A percentile compares a stretch with the other conserved stretches of the same genome.
Conservation (phyloP, 2,113 vertebrate genomes). For the Origma solitaria region DNA sequence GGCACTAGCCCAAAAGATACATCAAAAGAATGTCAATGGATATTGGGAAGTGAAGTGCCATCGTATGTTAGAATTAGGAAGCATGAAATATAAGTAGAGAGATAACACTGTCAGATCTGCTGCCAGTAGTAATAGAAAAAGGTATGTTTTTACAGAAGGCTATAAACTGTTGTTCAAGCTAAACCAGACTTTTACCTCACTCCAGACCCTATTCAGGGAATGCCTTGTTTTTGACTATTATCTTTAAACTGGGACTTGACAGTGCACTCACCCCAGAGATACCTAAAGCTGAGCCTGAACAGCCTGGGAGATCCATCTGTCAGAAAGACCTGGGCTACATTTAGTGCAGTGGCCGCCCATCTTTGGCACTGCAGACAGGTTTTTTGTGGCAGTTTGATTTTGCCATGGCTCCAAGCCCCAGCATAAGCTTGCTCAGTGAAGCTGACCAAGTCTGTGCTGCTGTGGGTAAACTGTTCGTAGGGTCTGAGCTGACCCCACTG, state of each 20-base stretch:
- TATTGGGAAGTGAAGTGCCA: conserved; percentile 51
- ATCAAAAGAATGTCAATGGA: conserved; percentile 61
- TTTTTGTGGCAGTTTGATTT: not conserved
- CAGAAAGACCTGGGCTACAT: not conserved
- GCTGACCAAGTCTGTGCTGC: not conserved
- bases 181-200: not conserved
- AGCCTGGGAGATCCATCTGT: not conserved
- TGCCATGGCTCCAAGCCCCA: not conserved
- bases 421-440: not conserved
- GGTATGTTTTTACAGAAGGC: not conserved
- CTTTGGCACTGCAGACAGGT: not conserved
- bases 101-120: conserved; percentile 26
- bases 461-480: not conserved
- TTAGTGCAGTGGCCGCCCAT: not conserved
- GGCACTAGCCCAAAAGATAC: conserved; percentile 63
- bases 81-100: not conserved
- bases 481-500: not conserved
- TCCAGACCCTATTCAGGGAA: not conserved
- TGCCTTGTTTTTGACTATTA: not conserved
- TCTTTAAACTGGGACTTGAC: not conserved
- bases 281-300: not conserved
- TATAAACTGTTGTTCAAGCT: not conserved
- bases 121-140: not conserved
- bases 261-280: not conserved
- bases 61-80: conserved; percentile 31